Evolutionary conservation across 2,888 invertebrate species (phyloP), one percentile per base, ranked within the genome.

Genomic region (Ernsta delagoae): DNA sequence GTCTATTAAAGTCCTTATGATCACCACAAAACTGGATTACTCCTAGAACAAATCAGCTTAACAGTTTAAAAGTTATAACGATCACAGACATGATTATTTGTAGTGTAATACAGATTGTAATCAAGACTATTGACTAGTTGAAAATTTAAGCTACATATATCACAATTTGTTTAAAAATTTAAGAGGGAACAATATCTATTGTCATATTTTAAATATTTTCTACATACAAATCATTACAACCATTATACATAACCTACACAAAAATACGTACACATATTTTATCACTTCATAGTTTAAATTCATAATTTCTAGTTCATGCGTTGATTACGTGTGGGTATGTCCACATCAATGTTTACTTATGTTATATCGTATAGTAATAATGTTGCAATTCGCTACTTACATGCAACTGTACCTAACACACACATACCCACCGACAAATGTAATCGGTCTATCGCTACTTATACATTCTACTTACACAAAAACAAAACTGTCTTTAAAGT

Each of bases 371-470:
- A 72, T 77, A 77, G 24, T 24, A 24, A 24, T 24, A 75, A 72
- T 75, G 70, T 76, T 78, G 74, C 77, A 79, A 78, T 73, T 77
- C 69, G 75, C 89, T 91, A 91, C 88, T 76, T 72, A 73, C 91
- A 92, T 91, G 91, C 83, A 85, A 78, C 74, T 79, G 77, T 80
- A 80, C 86, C 87, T 87, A 87, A 80, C 86, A 90, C 90, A 88
- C 79, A 88, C 84, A 86, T 76, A 84, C 86, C 84, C 87, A 90
- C 82, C 72, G 75, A 70, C 75, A 79, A 79, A 79, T 76, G 78
- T 62, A 24, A 79, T 80, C 73, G 70, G 69, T 83, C 87, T 89
- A 90, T 83, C 61, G 71, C 89, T 90, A 90, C 74, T 79, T 81
- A 74, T 78, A 69, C 69, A 72, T 79, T 61, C 77, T 82, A 81